Evolutionary conservation across 2,888 invertebrate genomes (phyloP).

Genomic region (Rutpela maculata): DNA sequence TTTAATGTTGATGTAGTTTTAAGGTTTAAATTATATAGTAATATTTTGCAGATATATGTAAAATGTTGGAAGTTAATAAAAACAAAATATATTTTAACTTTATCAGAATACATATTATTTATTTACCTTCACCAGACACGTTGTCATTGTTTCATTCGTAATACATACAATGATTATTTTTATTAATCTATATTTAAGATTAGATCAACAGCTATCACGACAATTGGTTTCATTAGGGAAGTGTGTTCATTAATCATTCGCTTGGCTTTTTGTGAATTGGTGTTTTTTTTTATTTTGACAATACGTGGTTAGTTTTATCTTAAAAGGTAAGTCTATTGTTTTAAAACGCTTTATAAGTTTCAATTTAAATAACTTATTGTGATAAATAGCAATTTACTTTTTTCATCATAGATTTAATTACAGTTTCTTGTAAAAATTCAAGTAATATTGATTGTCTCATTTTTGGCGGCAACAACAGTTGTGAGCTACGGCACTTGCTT

Average conservation of each 20-base stretch:
- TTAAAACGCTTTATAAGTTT: too few relatives aligned
- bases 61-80: slow-evolving; percentile 17
- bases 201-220: slow-evolving; percentile 1
- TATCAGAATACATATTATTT: neutral
- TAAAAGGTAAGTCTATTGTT: neutral
- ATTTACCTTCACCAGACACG: neutral
- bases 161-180: neutral
- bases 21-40: slow-evolving; percentile 14
- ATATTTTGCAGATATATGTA: slow-evolving; percentile 18
- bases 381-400: too few relatives aligned
- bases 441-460: too few relatives aligned
- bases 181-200: slow-evolving; percentile 6
- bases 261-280: neutral
- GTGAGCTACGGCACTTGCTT: too few relatives aligned
- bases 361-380: too few relatives aligned
- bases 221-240: neutral
- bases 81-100: slow-evolving; percentile 23
- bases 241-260: too few relatives aligned
- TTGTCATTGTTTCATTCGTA: neutral
- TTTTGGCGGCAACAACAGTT: too few relatives aligned
- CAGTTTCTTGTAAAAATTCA: too few relatives aligned
- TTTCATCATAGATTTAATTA: too few relatives aligned
- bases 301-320: neutral
- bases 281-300: neutral
- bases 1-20: slow-evolving; percentile 12